These are phyloP conservation scores for Notodonta dromedarius DNA, from an alignment of 2,888 invertebrate genomes.

Conservation along the genomic window DNA sequence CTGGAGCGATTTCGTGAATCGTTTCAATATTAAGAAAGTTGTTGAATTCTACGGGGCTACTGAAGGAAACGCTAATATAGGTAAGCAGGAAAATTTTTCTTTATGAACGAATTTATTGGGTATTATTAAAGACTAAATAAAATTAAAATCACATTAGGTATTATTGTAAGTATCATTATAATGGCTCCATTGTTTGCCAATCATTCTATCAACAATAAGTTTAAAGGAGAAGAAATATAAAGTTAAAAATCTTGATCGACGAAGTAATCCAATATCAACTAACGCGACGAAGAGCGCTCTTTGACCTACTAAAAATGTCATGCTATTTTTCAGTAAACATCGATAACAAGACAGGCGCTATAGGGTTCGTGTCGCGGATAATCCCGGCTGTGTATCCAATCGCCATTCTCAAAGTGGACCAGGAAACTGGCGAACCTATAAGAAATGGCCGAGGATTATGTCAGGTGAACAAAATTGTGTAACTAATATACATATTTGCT, in stretches of 20 bases:
- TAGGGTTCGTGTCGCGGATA: conserved; percentile 97
- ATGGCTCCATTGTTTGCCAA: no score
- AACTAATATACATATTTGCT: no score
- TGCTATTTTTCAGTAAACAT: conserved; percentile 90
- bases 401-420: conserved; percentile 95
- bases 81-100: conserved; percentile 65
- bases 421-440: conserved; percentile 95
- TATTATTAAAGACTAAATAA: no score
- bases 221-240: no score
- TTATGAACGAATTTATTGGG: no score
- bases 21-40: conserved; percentile 93
- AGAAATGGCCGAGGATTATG: conserved; percentile 95
- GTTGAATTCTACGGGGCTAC: conserved; percentile 99
- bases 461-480: conserved; percentile 65
- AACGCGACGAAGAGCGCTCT: no score
- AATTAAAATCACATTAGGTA: no score
- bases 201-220: no score
- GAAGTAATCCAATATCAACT: no score
- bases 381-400: conserved; percentile 96
- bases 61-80: conserved; percentile 98
- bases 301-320: background rate
- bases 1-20: conserved; percentile 94
- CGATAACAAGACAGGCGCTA: conserved; percentile 96
- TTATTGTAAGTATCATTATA: no score
- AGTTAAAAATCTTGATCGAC: no score